Evolutionary conservation across 2,113 vertebrate species (phyloP).

Genomic region (Engystomops pustulosus): DNA sequence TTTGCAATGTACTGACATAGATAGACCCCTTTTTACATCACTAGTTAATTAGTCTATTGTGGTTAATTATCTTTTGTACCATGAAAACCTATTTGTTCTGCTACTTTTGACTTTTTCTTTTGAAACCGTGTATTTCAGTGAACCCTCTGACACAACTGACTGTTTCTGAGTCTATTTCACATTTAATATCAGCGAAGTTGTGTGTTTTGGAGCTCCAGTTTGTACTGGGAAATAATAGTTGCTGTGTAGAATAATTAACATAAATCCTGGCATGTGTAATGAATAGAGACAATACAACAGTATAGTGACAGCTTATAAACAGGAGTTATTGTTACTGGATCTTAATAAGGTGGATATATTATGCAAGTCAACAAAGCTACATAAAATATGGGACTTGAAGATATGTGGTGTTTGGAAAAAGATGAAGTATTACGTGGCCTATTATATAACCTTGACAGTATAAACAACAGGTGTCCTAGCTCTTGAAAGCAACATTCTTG

Average conservation of each 20-base stretch:
- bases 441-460: constrained; percentile 31
- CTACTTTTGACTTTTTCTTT: background rate
- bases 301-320: background rate
- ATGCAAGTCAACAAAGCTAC: background rate
- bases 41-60: background rate
- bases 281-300: constrained; percentile 15
- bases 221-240: constrained; percentile 21
- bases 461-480: constrained; percentile 28
- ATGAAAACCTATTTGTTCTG: background rate
- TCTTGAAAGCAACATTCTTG: constrained; percentile 22
- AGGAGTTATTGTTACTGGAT: background rate
- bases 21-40: background rate
- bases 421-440: background rate
- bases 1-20: background rate
- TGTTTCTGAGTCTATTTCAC: background rate
- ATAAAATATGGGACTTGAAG: background rate
- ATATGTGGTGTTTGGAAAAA: background rate
- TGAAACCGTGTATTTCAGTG: background rate
- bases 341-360: constrained; percentile 9
- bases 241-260: constrained; percentile 5
- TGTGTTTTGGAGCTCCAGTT: background rate
- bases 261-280: constrained; percentile 7
- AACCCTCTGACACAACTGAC: constrained; percentile 10
- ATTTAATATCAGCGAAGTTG: constrained; percentile 10
- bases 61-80: constrained; percentile 10